phyloP scores from a whole-genome alignment of 2,888 invertebrate genomes.

The Plusia festucae region DNA sequence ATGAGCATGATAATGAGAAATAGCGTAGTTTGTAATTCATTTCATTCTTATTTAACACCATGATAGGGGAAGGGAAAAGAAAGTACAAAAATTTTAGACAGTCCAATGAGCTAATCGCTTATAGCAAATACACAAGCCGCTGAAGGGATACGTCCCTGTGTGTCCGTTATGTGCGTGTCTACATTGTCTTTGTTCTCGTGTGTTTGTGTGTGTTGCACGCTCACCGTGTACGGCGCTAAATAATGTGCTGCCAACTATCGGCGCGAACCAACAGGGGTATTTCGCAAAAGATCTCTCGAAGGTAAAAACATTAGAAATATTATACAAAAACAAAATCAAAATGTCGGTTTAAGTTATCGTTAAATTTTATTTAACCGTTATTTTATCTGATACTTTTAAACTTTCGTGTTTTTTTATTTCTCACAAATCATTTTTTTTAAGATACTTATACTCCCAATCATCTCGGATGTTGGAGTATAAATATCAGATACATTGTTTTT shows the following conservation, averaged over 20 bases:
- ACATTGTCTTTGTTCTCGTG: constrained; percentile 90
- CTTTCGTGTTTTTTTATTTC: constrained; percentile 70
- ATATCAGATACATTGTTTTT: constrained; percentile 78
- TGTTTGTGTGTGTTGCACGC: constrained; percentile 90
- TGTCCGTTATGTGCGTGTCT: constrained; percentile 89
- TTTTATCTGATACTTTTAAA: constrained; percentile 71
- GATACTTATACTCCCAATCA: constrained; percentile 77
- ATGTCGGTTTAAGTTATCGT: constrained; percentile 80
- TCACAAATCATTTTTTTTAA: constrained; percentile 77
- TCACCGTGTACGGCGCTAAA: constrained; percentile 89
- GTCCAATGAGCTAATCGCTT: constrained; percentile 75
- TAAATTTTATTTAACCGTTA: constrained; percentile 72
- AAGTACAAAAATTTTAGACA: constrained; percentile 43
- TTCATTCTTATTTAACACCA: constrained; percentile 55
- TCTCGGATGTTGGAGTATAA: constrained; percentile 72
- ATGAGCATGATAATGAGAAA: constrained; percentile 80
- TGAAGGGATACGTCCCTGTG: constrained; percentile 81
- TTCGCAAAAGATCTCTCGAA: constrained; percentile 99
- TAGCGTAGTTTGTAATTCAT: constrained; percentile 78
- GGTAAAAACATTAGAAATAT: constrained; percentile 92
- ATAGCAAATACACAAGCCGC: constrained; percentile 88
- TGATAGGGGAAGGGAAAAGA: constrained; percentile 54
- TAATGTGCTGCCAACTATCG: constrained; percentile 86
- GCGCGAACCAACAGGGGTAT: constrained; percentile 93
- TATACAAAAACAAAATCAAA: constrained; percentile 76